These are phyloP conservation scores for Podiceps cristatus DNA, from an alignment of 2,113 vertebrate species.

Conservation along the genomic window DNA sequence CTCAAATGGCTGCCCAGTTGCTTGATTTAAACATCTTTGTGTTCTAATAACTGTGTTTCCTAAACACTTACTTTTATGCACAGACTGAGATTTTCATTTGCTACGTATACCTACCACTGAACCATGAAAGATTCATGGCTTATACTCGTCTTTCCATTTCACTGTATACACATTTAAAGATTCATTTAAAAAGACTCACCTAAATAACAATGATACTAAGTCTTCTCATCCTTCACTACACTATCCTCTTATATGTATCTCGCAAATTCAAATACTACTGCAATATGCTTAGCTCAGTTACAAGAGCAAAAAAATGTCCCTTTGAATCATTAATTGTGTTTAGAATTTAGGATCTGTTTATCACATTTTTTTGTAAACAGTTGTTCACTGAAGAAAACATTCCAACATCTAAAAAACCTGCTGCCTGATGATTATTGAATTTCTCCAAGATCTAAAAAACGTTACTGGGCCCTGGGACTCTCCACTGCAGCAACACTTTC, in stretches of 20 bases:
- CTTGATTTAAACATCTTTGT: not conserved
- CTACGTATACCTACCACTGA: fast-evolving
- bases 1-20: not conserved
- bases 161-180: not conserved
- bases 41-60: not conserved
- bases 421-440: not conserved
- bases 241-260: not conserved
- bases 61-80: not conserved
- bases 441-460: not conserved
- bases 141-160: not conserved
- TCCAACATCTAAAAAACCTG: not conserved
- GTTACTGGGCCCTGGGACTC: fast-evolving
- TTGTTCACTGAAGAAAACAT: not conserved
- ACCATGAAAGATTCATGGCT: not conserved
- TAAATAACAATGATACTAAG: not conserved
- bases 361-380: not conserved
- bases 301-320: not conserved
- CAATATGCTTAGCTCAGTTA: not conserved
- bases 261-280: not conserved
- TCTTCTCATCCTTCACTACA: not conserved
- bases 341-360: not conserved
- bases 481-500: not conserved
- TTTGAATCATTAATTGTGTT: not conserved
- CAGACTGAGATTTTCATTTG: not conserved
- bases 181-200: not conserved